Percentiles rank a stretch among this genome's conserved stretches.
These are phyloP conservation scores for Mesoclemmys tuberculata DNA, from an alignment of 2,113 vertebrate species.

Conservation along the genomic window DNA sequence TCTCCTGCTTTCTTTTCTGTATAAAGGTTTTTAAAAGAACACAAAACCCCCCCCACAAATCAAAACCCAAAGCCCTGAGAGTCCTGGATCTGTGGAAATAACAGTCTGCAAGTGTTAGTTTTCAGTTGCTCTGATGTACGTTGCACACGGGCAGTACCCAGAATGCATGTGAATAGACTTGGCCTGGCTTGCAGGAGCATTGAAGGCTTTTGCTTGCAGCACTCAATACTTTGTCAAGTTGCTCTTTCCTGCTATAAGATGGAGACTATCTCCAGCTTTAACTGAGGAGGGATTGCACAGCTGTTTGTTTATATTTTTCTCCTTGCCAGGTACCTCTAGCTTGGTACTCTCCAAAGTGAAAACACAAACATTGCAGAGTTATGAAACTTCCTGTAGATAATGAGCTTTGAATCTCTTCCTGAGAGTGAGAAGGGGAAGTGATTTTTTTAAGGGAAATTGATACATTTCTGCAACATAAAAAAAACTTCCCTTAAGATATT, in stretches of 20 bases:
- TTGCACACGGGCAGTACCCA: background rate
- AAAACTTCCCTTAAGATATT: background rate
- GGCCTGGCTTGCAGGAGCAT: background rate
- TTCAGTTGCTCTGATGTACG: slow-evolving; percentile 13
- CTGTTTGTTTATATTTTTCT: slow-evolving; percentile 41
- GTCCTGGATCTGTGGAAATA: background rate
- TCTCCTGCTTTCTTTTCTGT: background rate
- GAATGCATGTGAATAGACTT: background rate
- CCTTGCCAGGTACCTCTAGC: slow-evolving; percentile 50
- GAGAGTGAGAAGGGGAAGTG: background rate
- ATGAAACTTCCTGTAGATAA: background rate
- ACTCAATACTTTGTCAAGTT: background rate
- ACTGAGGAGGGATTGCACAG: slow-evolving; percentile 16
- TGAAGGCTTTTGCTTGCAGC: slow-evolving; percentile 27
- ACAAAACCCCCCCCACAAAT: background rate
- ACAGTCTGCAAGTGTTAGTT: background rate
- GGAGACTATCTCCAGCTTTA: slow-evolving; percentile 13
- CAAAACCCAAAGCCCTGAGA: background rate
- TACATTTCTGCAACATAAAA: background rate
- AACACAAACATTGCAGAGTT: slow-evolving; percentile 36
- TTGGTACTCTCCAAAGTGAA: slow-evolving; percentile 34
- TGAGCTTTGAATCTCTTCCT: background rate
- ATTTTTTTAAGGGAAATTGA: background rate
- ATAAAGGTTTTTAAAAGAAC: background rate
- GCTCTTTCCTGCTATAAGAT: slow-evolving; percentile 12